Evolutionary conservation across 2,888 invertebrate species (phyloP).

Genomic region (Dryadula phaetusa): DNA sequence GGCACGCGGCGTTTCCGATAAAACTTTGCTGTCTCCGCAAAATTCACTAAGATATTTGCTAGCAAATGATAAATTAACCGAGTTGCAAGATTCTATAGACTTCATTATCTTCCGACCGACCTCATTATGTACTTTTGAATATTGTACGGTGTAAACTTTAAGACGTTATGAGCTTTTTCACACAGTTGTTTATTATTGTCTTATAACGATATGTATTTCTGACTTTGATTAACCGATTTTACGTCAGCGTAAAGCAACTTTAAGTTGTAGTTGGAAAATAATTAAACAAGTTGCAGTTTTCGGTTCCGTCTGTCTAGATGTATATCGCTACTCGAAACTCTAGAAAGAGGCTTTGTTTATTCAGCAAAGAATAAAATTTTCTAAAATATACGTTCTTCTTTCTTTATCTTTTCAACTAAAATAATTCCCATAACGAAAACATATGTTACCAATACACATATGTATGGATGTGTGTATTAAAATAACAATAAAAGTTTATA

Average conservation of each 20-base stretch:
- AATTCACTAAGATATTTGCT: slow-evolving; percentile 62
- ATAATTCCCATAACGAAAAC: slow-evolving; percentile 2
- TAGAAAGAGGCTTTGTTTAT: no score
- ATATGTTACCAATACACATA: neutral
- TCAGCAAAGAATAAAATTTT: neutral
- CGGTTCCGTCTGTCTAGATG: no score
- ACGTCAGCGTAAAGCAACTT: no score
- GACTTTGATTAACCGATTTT: neutral
- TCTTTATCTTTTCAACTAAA: neutral
- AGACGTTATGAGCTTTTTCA: slow-evolving; percentile 28
- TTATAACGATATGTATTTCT: neutral
- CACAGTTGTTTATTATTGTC: neutral
- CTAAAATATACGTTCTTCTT: neutral
- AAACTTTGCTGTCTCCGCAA: slow-evolving; percentile 65
- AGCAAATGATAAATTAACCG: slow-evolving; percentile 74
- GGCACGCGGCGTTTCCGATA: slow-evolving; percentile 58
- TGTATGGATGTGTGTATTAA: slow-evolving; percentile 1
- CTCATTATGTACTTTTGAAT: slow-evolving; percentile 38
- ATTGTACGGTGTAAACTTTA: slow-evolving; percentile 34
- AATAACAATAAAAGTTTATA: slow-evolving; percentile 38
- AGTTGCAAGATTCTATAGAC: slow-evolving; percentile 70
- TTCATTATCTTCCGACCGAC: slow-evolving; percentile 39
- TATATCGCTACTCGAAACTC: no score
- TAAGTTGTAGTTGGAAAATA: no score
- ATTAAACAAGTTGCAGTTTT: no score